Evolutionary conservation across 2,888 invertebrate genomes (phyloP).

Genomic region (Petrolisthes cinctipes): DNA sequence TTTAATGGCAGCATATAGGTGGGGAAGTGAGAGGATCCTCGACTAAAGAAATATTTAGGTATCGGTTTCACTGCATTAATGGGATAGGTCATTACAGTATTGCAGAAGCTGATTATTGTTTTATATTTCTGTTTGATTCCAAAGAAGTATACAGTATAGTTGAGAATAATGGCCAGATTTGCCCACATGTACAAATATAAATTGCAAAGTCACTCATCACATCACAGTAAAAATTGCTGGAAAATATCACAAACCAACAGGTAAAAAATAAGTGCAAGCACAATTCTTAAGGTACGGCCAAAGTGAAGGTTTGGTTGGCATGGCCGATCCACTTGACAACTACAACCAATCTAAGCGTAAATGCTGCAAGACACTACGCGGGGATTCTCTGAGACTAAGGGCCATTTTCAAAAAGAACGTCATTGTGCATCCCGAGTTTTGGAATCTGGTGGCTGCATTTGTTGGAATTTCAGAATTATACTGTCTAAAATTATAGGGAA

Average conservation of each 20-base stretch:
- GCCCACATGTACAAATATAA: conserved; percentile 61
- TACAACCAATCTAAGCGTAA: conserved; percentile 61
- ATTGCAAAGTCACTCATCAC: conserved; percentile 61
- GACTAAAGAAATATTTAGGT: conserved; percentile 27
- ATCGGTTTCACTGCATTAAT: conserved; percentile 33
- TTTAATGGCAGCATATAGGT: conserved; percentile 40
- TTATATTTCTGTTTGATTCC: conserved; percentile 45
- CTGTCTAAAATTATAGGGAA: too few species aligned
- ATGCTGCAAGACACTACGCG: conserved; percentile 56
- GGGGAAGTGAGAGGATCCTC: conserved; percentile 35
- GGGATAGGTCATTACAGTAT: conserved; percentile 31
- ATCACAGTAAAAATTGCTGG: conserved; percentile 62
- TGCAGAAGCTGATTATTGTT: conserved; percentile 28
- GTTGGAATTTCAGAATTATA: too few species aligned
- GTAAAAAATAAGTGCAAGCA: conserved; percentile 54
- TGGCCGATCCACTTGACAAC: conserved; percentile 40
- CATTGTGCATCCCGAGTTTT: too few species aligned
- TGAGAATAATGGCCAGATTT: conserved; percentile 51
- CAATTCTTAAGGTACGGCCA: conserved; percentile 47
- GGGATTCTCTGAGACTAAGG: conserved; percentile 44
- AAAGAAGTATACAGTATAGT: conserved; percentile 14
- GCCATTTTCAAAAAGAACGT: too few species aligned
- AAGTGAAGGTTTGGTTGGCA: conserved; percentile 13
- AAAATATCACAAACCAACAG: conserved; percentile 62
- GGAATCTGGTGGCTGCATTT: too few species aligned